Base-by-base conservation (phyloP, 1,140 invertebrate species). In the Drosophila sp. region DNA sequence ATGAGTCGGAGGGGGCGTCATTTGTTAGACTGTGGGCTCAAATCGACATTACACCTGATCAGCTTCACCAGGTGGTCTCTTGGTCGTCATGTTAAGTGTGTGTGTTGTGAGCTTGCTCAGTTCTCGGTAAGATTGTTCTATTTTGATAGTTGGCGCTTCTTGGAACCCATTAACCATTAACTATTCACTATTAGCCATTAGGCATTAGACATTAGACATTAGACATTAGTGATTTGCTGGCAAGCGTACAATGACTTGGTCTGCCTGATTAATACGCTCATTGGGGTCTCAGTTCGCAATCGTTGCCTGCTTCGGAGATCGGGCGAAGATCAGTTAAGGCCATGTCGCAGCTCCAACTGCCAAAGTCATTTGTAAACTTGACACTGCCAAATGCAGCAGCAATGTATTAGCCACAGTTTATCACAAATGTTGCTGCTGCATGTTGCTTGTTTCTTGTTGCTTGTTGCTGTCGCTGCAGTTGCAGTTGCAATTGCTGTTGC, bases 301-400 rank as follows among this genome's bases (percentile, higher is more conserved):
- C 34, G 41, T 25, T 29, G 4, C 27, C 4, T 29, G 27, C 38
- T 58, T 63, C 9, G 27, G 11, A 8, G 7, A n/a, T 27, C 18
- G 51, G 51, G 11, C 40, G 27, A 72, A 74, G 78, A 81, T 82
- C 80, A 80, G 78, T 77, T 79, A 75, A 50, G 76, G 64, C 77
- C 56, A 70, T 84, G 80, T 84, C 80, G 73, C 80, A 74, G 69
- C 62, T 51, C 50, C 51, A 74, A 43, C 72, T 74, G 72, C 45
- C 67, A 89, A 87, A 89, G 84, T 89, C 83, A 89, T 89, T 89
- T 89, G 83, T 89, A 89, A 89, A 89, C 83, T 83, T 89, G 83
- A 89, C 83, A 87, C 82, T 89, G 78, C 62, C 82, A 86, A 80
- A 86, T 76, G 81, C 61, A 82, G 79, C 83, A 83, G 79, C 81